Evolutionary conservation across 2,888 invertebrate genomes (phyloP), one percentile per base, ranked within the genome.

Genomic region (Lepetodrilus schrolli): DNA sequence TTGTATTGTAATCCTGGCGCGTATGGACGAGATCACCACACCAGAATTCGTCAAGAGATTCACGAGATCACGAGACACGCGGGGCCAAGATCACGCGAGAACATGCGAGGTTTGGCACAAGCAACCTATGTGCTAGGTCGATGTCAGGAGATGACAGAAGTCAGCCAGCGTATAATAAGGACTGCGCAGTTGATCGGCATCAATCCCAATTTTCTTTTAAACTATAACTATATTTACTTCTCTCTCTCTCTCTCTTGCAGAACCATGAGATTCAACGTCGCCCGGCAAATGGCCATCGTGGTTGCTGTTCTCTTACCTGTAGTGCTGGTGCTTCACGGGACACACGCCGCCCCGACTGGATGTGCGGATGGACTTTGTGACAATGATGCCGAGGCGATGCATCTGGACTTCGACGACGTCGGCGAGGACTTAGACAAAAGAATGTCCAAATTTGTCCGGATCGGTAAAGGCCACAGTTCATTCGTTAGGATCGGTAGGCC

Each of bases 391-490:
- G 50, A 7, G 17, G 30, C n/a, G 8, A 20, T 37, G 7, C 34
- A 36, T 34, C 20, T 8, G 17, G 34, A 30, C 1, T 48, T 70
- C 34, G 23, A 26, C 5, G 70, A 65, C 4, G 47, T 13, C 20
- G 48, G 20, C 10, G 21, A 66, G 10, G 73, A 49, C 10, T 13
- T 58, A 4, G 74, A 68, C 13, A 76, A 76, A 26, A 50, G 69
- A 66, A 51, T 47, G 34, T 77, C 69, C 66, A 77, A 76, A 20
- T 79, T 79, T 47, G 36, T 72, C 2, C 49, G 66, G 17, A 72
- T 74, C 10, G 70, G 70, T 10, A 74, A 74, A 37, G 74, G 17
- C 65, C 58, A 17, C 73, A 43, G n/a, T 80, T 80, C 66, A 75
- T 80, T 10, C 51, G 36, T 72, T 4, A 36, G 66, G 34, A 72